Evolutionary conservation across 1,140 invertebrate species (phyloP).

Genomic region (Lysiphlebus fabarum): DNA sequence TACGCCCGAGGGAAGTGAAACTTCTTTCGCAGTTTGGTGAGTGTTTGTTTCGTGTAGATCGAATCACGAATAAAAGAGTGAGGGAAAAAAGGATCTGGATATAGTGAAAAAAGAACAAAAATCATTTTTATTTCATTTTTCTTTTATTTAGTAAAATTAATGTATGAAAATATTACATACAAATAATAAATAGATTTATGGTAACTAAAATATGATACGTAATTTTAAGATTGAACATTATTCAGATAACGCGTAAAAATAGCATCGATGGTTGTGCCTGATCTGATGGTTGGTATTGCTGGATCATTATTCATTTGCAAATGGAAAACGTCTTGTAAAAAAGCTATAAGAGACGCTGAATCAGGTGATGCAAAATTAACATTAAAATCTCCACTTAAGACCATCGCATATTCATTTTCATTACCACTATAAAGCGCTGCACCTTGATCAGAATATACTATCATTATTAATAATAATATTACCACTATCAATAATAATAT

Average conservation of each 20-base stretch:
- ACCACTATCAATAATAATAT: too few relatives aligned
- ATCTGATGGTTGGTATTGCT: not conserved
- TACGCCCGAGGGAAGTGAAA: not conserved
- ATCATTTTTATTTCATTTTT: too few relatives aligned
- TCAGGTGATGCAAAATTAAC: conserved; percentile 8
- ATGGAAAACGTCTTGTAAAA: not conserved
- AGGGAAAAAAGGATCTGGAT: too few relatives aligned
- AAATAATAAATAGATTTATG: too few relatives aligned
- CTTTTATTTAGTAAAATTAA: too few relatives aligned
- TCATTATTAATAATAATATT: too few relatives aligned
- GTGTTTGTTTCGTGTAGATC: too few relatives aligned
- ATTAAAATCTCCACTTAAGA: conserved; percentile 17
- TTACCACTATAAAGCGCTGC: not conserved
- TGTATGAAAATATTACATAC: too few relatives aligned
- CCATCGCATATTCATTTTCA: not conserved
- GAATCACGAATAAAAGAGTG: too few relatives aligned
- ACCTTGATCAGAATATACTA: not conserved
- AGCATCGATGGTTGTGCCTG: conserved; percentile 1
- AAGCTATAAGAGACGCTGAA: not conserved
- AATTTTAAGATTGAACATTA: not conserved
- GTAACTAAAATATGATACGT: conserved; percentile 12
- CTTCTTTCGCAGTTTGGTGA: too few relatives aligned
- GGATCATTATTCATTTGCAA: conserved; percentile 4
- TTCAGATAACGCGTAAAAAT: conserved; percentile 9
- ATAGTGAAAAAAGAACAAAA: too few relatives aligned